A percentile compares a stretch with the other conserved stretches of the same genome.
Conservation (phyloP, 2,888 invertebrate genomes). For the Hyles lineata region DNA sequence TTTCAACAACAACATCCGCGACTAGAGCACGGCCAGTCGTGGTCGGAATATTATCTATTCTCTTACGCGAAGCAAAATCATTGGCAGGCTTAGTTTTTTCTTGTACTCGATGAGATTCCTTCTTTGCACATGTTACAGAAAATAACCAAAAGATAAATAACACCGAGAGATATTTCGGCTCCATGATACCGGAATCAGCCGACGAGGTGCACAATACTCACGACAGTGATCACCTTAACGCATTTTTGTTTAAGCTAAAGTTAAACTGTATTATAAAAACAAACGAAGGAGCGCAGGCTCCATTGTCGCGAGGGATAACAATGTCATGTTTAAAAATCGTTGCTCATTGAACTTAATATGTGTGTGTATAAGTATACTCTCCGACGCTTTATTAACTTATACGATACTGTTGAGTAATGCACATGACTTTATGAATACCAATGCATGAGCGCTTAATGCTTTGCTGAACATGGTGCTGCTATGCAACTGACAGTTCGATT, state of each 20-base stretch:
- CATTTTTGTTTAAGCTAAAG: conserved; percentile 39
- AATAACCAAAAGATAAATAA: conserved; percentile 36
- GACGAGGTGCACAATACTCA: conserved; percentile 33
- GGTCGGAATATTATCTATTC: conserved; percentile 40
- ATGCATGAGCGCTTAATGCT: too few relatives aligned
- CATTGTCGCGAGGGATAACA: conserved; percentile 48
- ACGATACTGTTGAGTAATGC: background rate
- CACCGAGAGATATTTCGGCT: conserved; percentile 36
- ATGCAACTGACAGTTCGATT: too few relatives aligned
- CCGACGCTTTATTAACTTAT: background rate
- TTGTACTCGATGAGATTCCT: conserved; percentile 29
- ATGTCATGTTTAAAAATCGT: conserved; percentile 46
- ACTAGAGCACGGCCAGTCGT: conserved; percentile 41
- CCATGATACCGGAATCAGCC: conserved; percentile 45
- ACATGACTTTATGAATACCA: too few relatives aligned
- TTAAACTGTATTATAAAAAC: conserved; percentile 42
- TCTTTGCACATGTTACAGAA: conserved; percentile 35
- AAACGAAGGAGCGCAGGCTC: conserved; percentile 34
- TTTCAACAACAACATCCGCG: conserved; percentile 65
- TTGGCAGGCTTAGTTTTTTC: conserved; percentile 33
- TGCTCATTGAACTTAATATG: background rate
- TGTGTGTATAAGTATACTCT: background rate
- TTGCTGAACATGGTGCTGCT: too few relatives aligned
- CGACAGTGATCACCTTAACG: conserved; percentile 35
- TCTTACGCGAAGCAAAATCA: conserved; percentile 29